Evolutionary conservation across 2,888 invertebrate species (phyloP), one percentile per base, ranked within the genome.

Genomic region (Pseudeuparius sepicola): DNA sequence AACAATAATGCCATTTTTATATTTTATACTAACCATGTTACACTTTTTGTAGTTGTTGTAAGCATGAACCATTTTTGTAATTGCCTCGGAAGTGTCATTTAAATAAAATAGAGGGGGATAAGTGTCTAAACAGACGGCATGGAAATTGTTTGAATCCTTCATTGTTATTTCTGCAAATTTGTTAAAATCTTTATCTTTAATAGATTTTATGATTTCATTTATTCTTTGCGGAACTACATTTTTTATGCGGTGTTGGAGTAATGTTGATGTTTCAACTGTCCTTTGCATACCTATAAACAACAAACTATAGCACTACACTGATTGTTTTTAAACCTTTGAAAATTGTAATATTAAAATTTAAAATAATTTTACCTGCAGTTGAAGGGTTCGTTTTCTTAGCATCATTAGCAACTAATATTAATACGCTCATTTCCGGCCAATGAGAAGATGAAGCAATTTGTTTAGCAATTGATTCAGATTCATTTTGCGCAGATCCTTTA

Each of bases 101-200:
- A 97, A 76, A 58, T 99, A 99, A 9, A 78, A 68, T 58, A 85
- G 83, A 1, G 98, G 96, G 12, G 98, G 97, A 65, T 75, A 90
- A 0, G 96, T 86, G 58, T 97, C 97, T 41, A 90, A 63, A 52
- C 89, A 89, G 14, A 89, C 70, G 0, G 94, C 92, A 68, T 98
- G 98, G 53, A 98, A 81, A 58, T 94, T 89, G 68, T 98, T 97
- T 40, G 94, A 94, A 53, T 98, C 98, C 61, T 78, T 79, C 87
- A 99, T 99, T 0, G 93, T 92, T 13, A 96, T 68, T 55, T 85
- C 78, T n/a, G 89, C 93, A 67, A 97, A 93, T 24, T 64, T 70
- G 14, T 70, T 55, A 60, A 94, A 98, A 63, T 97, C 72, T 50
- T 67, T 78, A 0, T 68, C 57, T 35, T 64, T 47, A 35, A 93